Conservation (phyloP, 1,140 invertebrate genomes). For the Doryteuthis pealeii region DNA sequence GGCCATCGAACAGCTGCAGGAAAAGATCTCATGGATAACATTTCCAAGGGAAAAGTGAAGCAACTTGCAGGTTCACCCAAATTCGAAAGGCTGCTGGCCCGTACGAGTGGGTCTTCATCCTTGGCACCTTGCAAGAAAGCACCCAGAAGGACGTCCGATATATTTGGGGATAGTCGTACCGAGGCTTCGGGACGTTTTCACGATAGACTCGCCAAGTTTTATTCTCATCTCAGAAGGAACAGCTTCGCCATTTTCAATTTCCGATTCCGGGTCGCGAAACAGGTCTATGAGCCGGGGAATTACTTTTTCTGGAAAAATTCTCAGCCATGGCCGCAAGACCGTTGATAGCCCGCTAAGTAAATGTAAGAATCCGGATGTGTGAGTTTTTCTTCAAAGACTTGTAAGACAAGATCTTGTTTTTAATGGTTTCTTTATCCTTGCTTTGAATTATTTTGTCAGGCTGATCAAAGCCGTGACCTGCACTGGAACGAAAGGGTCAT, state of each 20-base stretch:
- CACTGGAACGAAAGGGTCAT: constrained; percentile 75
- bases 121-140: constrained; percentile 71
- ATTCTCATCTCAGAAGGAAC: constrained; percentile 66
- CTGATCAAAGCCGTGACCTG: constrained; percentile 77
- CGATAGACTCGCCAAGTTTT: constrained; percentile 81
- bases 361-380: constrained; percentile 80
- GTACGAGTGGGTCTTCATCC: constrained; percentile 73
- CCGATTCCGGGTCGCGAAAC: constrained; percentile 56
- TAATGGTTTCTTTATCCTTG: constrained; percentile 67
- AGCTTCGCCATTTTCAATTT: constrained; percentile 56
- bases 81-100: constrained; percentile 81
- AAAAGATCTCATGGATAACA: constrained; percentile 74
- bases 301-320: constrained; percentile 69
- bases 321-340: constrained; percentile 71
- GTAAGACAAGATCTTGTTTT: constrained; percentile 71
- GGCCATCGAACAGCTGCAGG: constrained; percentile 70
- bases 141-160: constrained; percentile 72
- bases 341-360: constrained; percentile 77
- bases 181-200: constrained; percentile 72
- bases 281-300: constrained; percentile 69
- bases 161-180: constrained; percentile 74
- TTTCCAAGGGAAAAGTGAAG: constrained; percentile 74
- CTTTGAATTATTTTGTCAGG: constrained; percentile 71
- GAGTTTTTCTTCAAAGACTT: constrained; percentile 69
- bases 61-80: constrained; percentile 79